Base-by-base conservation (phyloP, 1,140 invertebrate genomes). In the Papilio aristodemus region DNA sequence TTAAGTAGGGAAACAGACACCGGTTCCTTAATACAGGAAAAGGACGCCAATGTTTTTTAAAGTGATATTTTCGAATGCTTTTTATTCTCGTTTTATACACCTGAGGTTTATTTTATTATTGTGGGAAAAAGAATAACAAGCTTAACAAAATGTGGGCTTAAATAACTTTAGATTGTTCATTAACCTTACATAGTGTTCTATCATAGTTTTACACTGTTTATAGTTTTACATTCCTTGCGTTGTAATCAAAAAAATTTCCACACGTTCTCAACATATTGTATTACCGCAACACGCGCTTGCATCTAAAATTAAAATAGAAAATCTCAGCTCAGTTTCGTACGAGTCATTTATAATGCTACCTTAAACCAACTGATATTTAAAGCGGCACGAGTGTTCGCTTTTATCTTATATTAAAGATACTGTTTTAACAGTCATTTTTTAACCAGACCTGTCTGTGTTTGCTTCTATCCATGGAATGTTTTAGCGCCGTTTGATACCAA, bases 1-100 rank as follows among this genome's bases (percentile, higher is more conserved):
- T 50, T 50, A 50, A 50, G 17, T 22, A 50, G 43, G 17, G 43
- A 19, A 50, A 50, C 43, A 50, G 43, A 54, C 19, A 54, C 46
- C 17, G 4, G 3, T 2, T 9, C 46, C 14, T 43, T 14, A 43
- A 54, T 22, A 54, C 46, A 54, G 46, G 46, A 54, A 54, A 22
- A 22, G 19, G 22, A 22, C 0, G 46, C 19, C 17, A 54, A 32
- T 3, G 6, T 32, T 32, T 32, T 3, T 3, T 32, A n/a, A n/a
- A n/a, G n/a, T n/a, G n/a, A n/a, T n/a, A n/a, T n/a, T n/a, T n/a
- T n/a, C n/a, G n/a, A n/a, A n/a, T n/a, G n/a, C n/a, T n/a, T n/a
- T n/a, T n/a, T n/a, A n/a, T n/a, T n/a, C n/a, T n/a, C n/a, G n/a
- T n/a, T n/a, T n/a, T n/a, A n/a, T n/a, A n/a, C n/a, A n/a, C n/a